Evolutionary conservation across 2,797 vertebrate species (phyloP), one percentile per base, ranked within the genome.

Genomic region (Gadopsis marmoratus): DNA sequence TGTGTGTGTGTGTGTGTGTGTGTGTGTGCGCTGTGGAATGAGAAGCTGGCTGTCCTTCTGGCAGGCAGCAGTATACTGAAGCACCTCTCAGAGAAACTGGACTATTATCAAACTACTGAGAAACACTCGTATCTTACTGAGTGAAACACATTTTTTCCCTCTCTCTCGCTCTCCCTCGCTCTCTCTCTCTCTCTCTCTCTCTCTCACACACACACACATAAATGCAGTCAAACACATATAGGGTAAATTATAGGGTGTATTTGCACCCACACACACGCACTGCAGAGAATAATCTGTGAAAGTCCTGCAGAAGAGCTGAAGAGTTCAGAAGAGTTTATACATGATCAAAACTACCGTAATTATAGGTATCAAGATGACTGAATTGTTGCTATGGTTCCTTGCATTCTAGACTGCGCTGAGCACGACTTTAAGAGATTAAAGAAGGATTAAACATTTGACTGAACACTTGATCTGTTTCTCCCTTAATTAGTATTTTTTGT

Each of bases 1-100:
- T 48, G 61, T 67, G 61, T 47, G 50, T 51, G 64, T 67, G 73
- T 70, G 74, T 53, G 81, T 82, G 76, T 29, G 56, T 48, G 59
- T 53, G 53, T 56, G 61, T 67, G 60, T 47, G 81, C 5, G 35
- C 33, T 47, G 71, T 61, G 63, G 54, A 66, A 72, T 61, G 60
- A 83, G 76, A 51, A 77, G 85, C 84, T 83, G 79, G 76, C 83
- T 91, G 89, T 91, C 88, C 91, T 92, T 91, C 90, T 93, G 82
- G 85, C 89, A 89, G 87, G 72, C 85, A 80, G 83, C 81, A 61
- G 78, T 43, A 83, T 59, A 79, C 79, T 88, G 83, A 89, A 90
- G 88, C 84, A 88, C 87, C 90, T 92, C 90, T 92, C 76, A 81
- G 79, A 72, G 71, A 88, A 86, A 81, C 56, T 56, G 77, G 74